Evolutionary conservation across 1,140 invertebrate genomes (phyloP).

Genomic region (Platyscapa corneri): DNA sequence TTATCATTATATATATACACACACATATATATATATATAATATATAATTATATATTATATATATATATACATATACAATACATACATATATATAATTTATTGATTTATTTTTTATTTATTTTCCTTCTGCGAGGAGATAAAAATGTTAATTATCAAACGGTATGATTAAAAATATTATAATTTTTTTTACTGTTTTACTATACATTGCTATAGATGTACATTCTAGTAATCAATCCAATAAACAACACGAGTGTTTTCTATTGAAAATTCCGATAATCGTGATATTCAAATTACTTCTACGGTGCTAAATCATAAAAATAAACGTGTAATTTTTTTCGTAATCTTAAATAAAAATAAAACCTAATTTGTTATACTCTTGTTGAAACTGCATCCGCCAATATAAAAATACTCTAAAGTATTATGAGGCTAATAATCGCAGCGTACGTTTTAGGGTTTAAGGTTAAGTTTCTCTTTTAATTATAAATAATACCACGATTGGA

Average conservation of each 20-base stretch:
- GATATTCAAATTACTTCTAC: slow-evolving; percentile 41
- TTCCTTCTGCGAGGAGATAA: neutral
- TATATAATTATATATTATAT: too few species aligned
- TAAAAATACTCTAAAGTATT: neutral
- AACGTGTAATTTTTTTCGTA: slow-evolving; percentile 3
- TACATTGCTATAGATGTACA: neutral
- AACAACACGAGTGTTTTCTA: slow-evolving; percentile 4
- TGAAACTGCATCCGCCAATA: slow-evolving; percentile 35
- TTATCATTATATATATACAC: too few species aligned
- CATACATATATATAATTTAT: too few species aligned
- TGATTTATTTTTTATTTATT: neutral
- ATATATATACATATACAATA: too few species aligned
- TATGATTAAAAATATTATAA: slow-evolving; percentile 12
- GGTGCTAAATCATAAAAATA: slow-evolving; percentile 38
- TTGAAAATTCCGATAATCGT: slow-evolving; percentile 16
- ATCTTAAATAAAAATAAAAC: slow-evolving; percentile 25
- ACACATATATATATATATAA: too few species aligned
- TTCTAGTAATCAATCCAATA: slow-evolving; percentile 28
- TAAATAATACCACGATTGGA: neutral
- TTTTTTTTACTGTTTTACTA: neutral
- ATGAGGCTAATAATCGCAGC: neutral
- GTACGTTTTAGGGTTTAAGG: neutral
- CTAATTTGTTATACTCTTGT: slow-evolving; percentile 25
- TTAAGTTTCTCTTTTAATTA: neutral
- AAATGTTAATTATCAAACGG: neutral